Evolutionary conservation across 2,113 vertebrate species (phyloP), one percentile per base, ranked within the genome.

Genomic region (Anoplopoma fimbria): DNA sequence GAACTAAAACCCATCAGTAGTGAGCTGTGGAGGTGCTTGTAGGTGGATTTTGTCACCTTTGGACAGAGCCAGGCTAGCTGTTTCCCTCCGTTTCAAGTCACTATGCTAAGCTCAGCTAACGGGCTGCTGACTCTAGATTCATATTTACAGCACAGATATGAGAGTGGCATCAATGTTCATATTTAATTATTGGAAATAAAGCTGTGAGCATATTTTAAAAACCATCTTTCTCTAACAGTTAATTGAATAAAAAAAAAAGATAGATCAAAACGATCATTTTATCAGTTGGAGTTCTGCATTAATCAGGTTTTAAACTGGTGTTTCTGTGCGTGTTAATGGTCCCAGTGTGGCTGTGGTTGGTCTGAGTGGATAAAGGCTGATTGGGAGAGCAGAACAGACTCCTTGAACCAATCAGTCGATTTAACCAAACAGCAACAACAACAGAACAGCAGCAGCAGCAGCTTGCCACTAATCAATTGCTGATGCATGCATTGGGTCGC

Each of bases 391-490:
- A 23, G 67, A 27, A n/a, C 51, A 0, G 12, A 29, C 63, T 67
- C 74, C 77, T 87, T 23, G 15, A 84, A 45, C 61, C 86, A 84
- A 81, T 87, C 86, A 78, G 86, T 69, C 62, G 19, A 78, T 87
- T 84, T 79, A 87, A 91, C 85, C 88, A 89, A 70, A n/a, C n/a
- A n/a, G n/a, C 88, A 34, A 47, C 64, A 42, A 63, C n/a, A n/a
- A n/a, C n/a, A n/a, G n/a, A n/a, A n/a, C n/a, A n/a, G n/a, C n/a
- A n/a, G n/a, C n/a, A 27, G 45, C 27, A 79, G 73, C 82, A 38
- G 82, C 87, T 88, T 89, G 88, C 73, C 81, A 91, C 93, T 94
- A 93, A 94, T 91, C 88, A 42, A 40, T 70, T 42, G 38, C 75
- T 80, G 33, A 9, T 61, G 90, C 93, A 87, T 94, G 92, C 87